A percentile compares a stretch with the other conserved stretches of the same genome.
These are phyloP conservation scores for Eilema caniola DNA, from an alignment of 2,888 invertebrate genomes.

Conservation along the genomic window DNA sequence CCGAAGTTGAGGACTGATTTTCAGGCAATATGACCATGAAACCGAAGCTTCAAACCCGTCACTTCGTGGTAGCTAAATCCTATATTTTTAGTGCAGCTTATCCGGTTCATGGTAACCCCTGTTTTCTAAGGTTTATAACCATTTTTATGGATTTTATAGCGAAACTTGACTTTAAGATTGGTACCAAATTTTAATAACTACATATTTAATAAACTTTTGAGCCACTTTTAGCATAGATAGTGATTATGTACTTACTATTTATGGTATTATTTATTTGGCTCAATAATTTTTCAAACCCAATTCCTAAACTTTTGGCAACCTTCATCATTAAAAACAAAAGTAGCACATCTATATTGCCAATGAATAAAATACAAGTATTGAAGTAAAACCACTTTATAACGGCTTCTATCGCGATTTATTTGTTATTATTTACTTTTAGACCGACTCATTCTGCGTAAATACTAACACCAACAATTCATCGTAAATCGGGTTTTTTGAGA, in stretches of 20 bases:
- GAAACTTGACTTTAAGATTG: background rate
- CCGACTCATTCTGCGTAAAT: no score
- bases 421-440: no score
- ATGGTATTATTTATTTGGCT: background rate
- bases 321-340: background rate
- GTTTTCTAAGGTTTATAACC: background rate
- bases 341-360: background rate
- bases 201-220: background rate
- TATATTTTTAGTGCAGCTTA: background rate
- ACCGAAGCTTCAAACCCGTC: background rate
- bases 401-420: no score
- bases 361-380: background rate
- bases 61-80: background rate
- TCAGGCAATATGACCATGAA: background rate
- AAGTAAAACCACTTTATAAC: no score
- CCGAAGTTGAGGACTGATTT: no score
- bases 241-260: no score
- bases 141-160: slow-evolving; percentile 9
- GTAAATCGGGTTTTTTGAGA: no score
- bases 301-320: background rate
- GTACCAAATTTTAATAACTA: no score
- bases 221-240: background rate
- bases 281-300: background rate
- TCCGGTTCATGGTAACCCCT: background rate
- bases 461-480: no score